Evolutionary conservation across 2,113 vertebrate species (phyloP), one percentile per base, ranked within the genome.

Genomic region (Varanus komodoensis): DNA sequence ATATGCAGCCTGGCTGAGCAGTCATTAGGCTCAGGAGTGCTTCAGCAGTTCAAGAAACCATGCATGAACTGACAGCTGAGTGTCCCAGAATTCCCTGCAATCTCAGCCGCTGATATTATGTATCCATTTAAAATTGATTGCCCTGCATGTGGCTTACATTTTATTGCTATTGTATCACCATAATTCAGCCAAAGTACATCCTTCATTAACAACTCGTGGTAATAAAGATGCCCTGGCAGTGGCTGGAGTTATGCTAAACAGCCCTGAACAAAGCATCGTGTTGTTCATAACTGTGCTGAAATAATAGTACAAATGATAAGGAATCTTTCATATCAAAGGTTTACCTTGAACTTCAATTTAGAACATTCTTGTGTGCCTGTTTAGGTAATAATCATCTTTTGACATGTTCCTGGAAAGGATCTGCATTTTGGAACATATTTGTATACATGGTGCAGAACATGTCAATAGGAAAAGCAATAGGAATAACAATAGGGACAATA

Each of bases 61-160:
- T 6, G 11, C 34, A 25, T 48, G 79, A 0, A 27, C 27, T 67
- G n/a, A 44, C 12, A 0, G 0, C 5, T 25, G 19, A 64, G 61
- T 12, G 84, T 57, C 1, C 6, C 77, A 81, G n/a, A 82, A 74
- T 44, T 61, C 34, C 32, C 78, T 82, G 32, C 15, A 82, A 23
- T 82, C 52, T 74, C 68, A 61, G 17, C 54, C 27, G 74, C 29
- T 89, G 71, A n/a, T 78, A 67, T 50, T 79, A 48, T 67, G 9
- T 44, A 78, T 79, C 34, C 74, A 38, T 74, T 82, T 83, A 82
- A 88, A 88, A 69, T 54, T 81, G 82, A 81, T 54, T 34, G 19
- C n/a, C 27, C 64, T 69, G 48, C 64, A 52, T 25, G 67, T 69
- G 32, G 64, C 32, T n/a, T n/a, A 52, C 21, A 38, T 34, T 54